Evolutionary conservation across 2,797 vertebrate genomes (phyloP), one percentile per base, ranked within the genome.

Genomic region (Taenioides sp.): DNA sequence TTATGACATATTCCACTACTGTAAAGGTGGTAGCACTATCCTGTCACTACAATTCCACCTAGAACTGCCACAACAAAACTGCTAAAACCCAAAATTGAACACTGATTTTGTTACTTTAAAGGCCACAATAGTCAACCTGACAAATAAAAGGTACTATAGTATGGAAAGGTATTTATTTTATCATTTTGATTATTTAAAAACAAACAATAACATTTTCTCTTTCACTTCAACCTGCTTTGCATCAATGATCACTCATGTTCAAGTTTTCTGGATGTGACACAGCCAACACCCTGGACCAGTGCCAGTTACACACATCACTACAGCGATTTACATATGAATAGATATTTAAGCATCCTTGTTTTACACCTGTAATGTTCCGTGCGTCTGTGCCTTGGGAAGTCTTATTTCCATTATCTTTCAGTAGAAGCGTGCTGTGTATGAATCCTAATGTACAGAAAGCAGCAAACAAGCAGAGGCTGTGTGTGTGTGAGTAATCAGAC

Each of bases 401-500:
- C 4, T 31, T 66, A 52, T 31, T 52, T 49, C 6, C 11, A 65
- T 49, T 27, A 65, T 47, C 22, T 64, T 65, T 47, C 12, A 52
- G 17, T 31, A 2, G 23, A 31, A 31, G 61, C 43, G 49, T 34
- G 31, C 4, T 34, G 2, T 74, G 57, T 57, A 17, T 62, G 61
- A 43, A 23, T 17, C 62, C 59, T 34, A 55, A 74, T 66, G 73
- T 74, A 18, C n/a, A 80, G 86, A 87, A 73, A 76, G 76, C 55
- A 1, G 40, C 63, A 65, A 6, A 23, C 7, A 37, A 49, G 63
- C 6, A 49, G 59, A 54, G 72, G 75, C 70, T 79, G 78, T 28
- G 79, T 83, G 79, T 83, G 72, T 86, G 80, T 78, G 76, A 89
- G 50, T 81, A 89, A 88, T 86, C 82, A 87, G 87, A 91, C 82